phyloP scores from a whole-genome alignment of 2,797 vertebrate species.

The Vespertilio murinus region DNA sequence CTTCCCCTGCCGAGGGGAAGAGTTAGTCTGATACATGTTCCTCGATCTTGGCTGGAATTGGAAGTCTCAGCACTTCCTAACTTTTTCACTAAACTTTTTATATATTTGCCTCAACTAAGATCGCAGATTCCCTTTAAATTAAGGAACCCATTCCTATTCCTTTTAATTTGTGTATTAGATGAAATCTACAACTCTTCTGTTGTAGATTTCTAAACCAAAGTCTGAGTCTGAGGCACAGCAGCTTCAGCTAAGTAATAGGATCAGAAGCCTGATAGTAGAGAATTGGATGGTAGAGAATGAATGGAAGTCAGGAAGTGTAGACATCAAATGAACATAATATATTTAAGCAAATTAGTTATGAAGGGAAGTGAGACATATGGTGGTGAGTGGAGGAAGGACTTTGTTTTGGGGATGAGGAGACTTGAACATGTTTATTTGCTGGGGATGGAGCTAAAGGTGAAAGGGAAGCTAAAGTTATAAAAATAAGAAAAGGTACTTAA shows the following conservation, averaged over 20 bases:
- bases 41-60: neutral
- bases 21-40: neutral
- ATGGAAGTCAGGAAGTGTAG: neutral
- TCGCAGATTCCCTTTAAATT: neutral
- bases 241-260: neutral
- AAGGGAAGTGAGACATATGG: neutral
- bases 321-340: neutral
- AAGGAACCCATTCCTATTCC: neutral
- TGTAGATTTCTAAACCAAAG: neutral
- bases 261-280: neutral
- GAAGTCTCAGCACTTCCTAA: neutral
- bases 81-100: neutral
- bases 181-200: neutral
- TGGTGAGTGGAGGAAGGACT: neutral
- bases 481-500: neutral
- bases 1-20: neutral
- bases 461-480: neutral
- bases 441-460: neutral
- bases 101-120: neutral
- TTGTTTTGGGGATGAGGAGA: neutral
- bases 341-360: neutral
- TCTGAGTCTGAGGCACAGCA: neutral
- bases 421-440: neutral
- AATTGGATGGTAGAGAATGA: neutral
- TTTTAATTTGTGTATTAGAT: conserved; percentile 7